These are phyloP conservation scores for Plestiodon gilberti DNA, from an alignment of 2,113 vertebrate genomes.

Conservation along the genomic window DNA sequence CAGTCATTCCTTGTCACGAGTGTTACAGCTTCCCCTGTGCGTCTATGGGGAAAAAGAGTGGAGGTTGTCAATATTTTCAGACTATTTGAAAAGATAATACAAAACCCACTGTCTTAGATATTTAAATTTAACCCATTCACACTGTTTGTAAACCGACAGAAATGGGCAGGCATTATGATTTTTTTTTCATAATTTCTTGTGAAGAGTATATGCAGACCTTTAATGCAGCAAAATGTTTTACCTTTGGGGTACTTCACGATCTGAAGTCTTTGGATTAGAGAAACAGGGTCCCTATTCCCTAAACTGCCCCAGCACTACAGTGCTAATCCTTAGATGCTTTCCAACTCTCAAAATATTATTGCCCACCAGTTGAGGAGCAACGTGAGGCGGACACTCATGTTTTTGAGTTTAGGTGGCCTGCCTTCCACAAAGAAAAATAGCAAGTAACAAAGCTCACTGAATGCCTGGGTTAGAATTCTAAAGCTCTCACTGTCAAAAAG, in stretches of 20 bases:
- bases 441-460: too few relatives aligned
- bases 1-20: conserved; percentile 90
- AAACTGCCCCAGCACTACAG: neutral
- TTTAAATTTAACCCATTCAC: neutral
- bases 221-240: neutral
- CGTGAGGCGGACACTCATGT: neutral
- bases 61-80: neutral
- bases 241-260: neutral
- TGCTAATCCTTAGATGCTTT: neutral
- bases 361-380: neutral
- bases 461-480: neutral
- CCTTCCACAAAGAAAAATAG: too few relatives aligned
- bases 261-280: neutral
- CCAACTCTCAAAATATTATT: neutral
- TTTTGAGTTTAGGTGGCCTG: neutral
- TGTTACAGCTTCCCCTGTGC: conserved; percentile 85
- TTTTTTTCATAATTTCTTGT: neutral
- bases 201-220: neutral
- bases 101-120: neutral
- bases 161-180: neutral
- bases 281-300: neutral
- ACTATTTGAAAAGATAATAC: neutral
- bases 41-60: conserved; percentile 61
- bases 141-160: neutral
- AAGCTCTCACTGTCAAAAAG: too few relatives aligned